A percentile compares a stretch with the other conserved stretches of the same genome.
phyloP scores from a whole-genome alignment of 1,140 invertebrate species.

The Drosophila nigromelanica region DNA sequence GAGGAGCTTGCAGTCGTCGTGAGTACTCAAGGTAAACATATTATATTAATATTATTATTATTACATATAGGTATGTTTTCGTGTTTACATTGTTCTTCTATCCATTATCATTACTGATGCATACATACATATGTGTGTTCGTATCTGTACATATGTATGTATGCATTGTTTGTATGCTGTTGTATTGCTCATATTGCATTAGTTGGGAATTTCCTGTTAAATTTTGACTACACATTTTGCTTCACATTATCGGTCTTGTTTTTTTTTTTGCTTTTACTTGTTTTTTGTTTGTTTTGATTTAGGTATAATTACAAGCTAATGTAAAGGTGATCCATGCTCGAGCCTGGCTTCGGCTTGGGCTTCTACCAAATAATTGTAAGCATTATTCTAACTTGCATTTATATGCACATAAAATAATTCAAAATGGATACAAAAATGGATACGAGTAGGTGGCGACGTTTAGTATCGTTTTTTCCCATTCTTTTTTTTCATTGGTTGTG shows the following conservation, averaged over 20 bases:
- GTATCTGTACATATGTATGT: background rate
- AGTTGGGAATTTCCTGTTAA: background rate
- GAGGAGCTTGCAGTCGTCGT: background rate
- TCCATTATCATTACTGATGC: background rate
- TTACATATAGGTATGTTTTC: background rate
- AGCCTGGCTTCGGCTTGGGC: constrained; percentile 1
- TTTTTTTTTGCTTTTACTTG: background rate
- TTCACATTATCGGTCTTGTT: constrained; percentile 3
- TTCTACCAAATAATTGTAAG: constrained; percentile 52
- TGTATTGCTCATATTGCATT: constrained; percentile 19
- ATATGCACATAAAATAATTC: constrained; percentile 62
- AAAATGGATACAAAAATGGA: constrained; percentile 76
- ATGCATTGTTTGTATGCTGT: background rate
- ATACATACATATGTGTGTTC: no score
- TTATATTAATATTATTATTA: no score
- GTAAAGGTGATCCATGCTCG: constrained; percentile 51
- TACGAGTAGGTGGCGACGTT: constrained; percentile 75
- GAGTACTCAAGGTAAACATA: background rate
- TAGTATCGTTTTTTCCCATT: constrained; percentile 34
- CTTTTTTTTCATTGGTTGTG: constrained; percentile 35
- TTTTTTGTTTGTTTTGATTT: constrained; percentile 8
- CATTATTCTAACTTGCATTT: constrained; percentile 55
- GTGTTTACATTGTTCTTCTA: background rate
- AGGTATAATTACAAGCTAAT: constrained; percentile 48
- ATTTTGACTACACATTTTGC: background rate